A percentile compares a stretch with the other conserved stretches of the same genome.
Evolutionary conservation across 2,113 vertebrate species (phyloP).

Genomic region (Cnemophilus loriae): DNA sequence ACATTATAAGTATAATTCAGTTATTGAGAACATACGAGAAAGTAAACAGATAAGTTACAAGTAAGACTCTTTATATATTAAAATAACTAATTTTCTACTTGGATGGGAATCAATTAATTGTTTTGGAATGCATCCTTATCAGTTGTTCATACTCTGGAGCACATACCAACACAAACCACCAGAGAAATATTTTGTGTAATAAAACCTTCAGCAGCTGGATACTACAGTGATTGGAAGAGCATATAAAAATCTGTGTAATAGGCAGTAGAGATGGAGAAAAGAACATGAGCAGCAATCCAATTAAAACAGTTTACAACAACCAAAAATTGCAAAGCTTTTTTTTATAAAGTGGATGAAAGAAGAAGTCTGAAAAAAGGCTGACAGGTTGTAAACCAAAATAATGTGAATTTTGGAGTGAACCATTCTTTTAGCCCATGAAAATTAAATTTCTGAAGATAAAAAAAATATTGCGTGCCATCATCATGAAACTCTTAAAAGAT

Average conservation of each 20-base stretch:
- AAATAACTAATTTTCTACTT: conserved; percentile 54
- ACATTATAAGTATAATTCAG: background rate
- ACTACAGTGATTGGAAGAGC: conserved; percentile 5
- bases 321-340: background rate
- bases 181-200: background rate
- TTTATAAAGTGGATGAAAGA: background rate
- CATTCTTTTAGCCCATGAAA: background rate
- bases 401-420: background rate
- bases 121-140: conserved; percentile 11
- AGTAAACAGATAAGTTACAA: background rate
- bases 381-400: background rate
- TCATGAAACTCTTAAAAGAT: background rate
- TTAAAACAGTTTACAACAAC: background rate
- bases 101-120: conserved; percentile 24
- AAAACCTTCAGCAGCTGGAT: background rate
- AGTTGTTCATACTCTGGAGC: background rate
- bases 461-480: background rate
- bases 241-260: background rate
- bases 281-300: background rate
- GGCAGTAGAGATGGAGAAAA: background rate
- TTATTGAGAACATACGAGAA: background rate
- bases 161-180: background rate
- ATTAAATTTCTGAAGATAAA: background rate
- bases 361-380: background rate
- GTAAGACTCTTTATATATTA: background rate